Base-by-base conservation (phyloP, 2,797 vertebrate species). In the Lateolabrax maculatus region DNA sequence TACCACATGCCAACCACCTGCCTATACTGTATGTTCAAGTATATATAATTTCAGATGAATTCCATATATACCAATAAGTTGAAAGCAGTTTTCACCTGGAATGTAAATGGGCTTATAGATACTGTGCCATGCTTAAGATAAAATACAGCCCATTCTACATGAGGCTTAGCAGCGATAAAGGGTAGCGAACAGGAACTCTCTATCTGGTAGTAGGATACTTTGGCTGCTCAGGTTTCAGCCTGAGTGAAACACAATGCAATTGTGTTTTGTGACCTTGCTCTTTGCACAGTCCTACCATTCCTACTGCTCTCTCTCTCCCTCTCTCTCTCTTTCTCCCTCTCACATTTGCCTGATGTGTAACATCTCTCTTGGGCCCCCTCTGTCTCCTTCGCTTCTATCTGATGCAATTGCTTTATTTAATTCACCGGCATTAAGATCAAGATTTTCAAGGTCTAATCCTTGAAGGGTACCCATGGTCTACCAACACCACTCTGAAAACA, bases 221-320 rank as follows among this genome's bases (percentile, higher is more conserved):
- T 46, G 69, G 76, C 74, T 51, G 71, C 87, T 95, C 91, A 82
- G 89, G 90, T 95, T 95, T 92, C 93, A 91, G 68, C 61, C 85
- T 66, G 73, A 80, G 73, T 88, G 90, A 93, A 94, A 94, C 84
- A 89, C 87, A 93, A 94, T 92, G 92, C 91, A 92, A 78, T 81
- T 63, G 71, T 70, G 73, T 89, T 89, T 86, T 76, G 71, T 92
- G 87, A 93, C 88, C 86, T 91, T 89, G 76, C 85, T 92, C 83
- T 83, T 85, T 89, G 70, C 79, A 65, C 78, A 74, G 79, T 73
- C 75, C 81, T 66, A 87, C 77, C n/a, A 16, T 53, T 76, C 80
- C 74, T 75, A 36, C 55, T 48, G 43, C 74, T n/a, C 57, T 2
- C 66, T 25, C 51, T 25, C 34, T 36, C 43, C 39, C 34, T 5